Base-by-base conservation (phyloP, 1,140 invertebrate genomes). In the Teleogryllus occipitalis region DNA sequence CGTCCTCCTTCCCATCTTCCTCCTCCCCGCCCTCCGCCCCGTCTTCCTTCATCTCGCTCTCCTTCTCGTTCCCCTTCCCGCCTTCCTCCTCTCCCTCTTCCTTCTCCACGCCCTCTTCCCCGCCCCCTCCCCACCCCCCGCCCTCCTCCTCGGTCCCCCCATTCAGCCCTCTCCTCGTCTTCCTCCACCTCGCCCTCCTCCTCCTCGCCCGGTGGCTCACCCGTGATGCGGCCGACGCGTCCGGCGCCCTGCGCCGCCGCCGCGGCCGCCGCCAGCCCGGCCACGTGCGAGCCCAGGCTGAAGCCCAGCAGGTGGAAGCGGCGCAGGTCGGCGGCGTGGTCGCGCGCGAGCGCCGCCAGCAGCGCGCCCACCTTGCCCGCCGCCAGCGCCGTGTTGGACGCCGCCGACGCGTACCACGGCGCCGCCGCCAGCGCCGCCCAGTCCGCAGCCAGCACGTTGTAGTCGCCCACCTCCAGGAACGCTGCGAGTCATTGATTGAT, bases 321-420 rank as follows among this genome's bases (percentile, higher is more conserved):
- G 21, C 27, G 1, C 27, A 75, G 47, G 22, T 78, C 47, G 47
- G 79, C 79, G 15, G 75, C 79, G 7, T 22, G 46, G 7, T 8
- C 49, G 18, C 18, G 27, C 14, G 18, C 47, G 18, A 80, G 54
- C 21, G 75, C n/a, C 22, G 75, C 75, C 75, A 80, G 18, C 76
- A 77, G 54, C 54, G 54, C n/a, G 18, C 82, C 83, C 8, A 82
- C 49, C 72, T 83, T 82, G 47, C 75, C 77, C 0, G 80, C 83
- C 46, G 82, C 83, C 2, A 49, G 78, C 12, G 75, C 72, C 0
- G 83, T 84, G 80, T 84, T 84, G 47, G 78, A 77, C 7, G 81
- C 81, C 6, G 84, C 84, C 5, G 80, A 77, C 8, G 78, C 48
- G 80, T 85, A 85, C 82, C 83, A 84, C 7, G 84, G 84, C 14